Percentiles rank a stretch among this genome's conserved stretches.
Evolutionary conservation across 2,797 vertebrate species (phyloP).

Genomic region (Hypotaenidia philippensis): DNA sequence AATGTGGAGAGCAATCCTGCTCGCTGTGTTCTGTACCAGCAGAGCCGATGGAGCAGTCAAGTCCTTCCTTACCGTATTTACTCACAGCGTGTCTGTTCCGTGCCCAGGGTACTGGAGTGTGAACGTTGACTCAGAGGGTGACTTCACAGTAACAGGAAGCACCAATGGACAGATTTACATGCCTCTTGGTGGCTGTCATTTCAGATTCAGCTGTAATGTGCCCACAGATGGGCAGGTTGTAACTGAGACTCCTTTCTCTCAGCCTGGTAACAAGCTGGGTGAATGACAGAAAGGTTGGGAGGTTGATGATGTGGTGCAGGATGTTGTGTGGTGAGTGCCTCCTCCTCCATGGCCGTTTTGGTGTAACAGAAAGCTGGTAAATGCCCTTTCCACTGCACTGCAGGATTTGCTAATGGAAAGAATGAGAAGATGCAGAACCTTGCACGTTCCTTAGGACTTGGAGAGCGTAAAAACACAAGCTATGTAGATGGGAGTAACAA

Average conservation of each 20-base stretch:
- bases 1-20: rapidly evolving
- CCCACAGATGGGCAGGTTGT: not conserved
- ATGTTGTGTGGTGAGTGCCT: not conserved
- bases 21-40: not conserved
- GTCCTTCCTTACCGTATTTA: not conserved
- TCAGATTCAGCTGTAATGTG: not conserved
- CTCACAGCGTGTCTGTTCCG: rapidly evolving
- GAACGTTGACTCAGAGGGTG: not conserved
- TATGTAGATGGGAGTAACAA: rapidly evolving
- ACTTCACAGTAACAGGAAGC: not conserved
- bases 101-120: rapidly evolving
- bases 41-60: not conserved
- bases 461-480: not conserved
- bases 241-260: not conserved
- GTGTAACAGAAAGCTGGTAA: not conserved
- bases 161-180: not conserved
- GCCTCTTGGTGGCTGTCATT: not conserved
- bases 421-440: not conserved
- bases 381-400: not conserved
- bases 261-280: not conserved
- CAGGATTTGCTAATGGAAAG: not conserved
- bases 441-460: not conserved
- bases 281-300: not conserved
- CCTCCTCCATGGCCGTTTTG: not conserved
- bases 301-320: not conserved